Conservation (phyloP, 2,797 vertebrate genomes). For the Microtus californicus region DNA sequence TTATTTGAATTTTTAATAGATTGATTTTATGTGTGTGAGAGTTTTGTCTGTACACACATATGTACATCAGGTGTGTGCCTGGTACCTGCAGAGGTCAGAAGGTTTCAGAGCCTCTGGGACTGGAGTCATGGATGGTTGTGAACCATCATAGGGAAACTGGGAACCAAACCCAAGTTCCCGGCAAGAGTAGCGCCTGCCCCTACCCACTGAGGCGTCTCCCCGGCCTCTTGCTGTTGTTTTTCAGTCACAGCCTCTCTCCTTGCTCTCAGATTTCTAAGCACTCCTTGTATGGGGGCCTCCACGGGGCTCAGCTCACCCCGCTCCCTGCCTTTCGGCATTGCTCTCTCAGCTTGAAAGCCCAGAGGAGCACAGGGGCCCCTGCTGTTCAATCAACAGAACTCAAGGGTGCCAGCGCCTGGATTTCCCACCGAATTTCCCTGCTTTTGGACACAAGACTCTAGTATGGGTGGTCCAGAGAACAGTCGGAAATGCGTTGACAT, state of each 20-base stretch:
- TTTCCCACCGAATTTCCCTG: not conserved
- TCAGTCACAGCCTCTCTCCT: not conserved
- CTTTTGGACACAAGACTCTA: constrained; percentile 35
- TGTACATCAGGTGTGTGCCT: not conserved
- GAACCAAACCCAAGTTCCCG: not conserved
- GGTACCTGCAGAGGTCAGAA: not conserved
- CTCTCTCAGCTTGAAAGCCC: not conserved
- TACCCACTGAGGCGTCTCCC: not conserved
- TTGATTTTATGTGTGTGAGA: not conserved
- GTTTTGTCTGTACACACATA: not conserved
- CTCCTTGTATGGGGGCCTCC: not conserved
- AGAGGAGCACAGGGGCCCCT: not conserved
- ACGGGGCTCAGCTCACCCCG: not conserved
- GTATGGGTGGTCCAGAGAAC: constrained; percentile 41
- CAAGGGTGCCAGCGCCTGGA: not conserved
- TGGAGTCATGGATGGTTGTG: not conserved
- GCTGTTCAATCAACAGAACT: not conserved
- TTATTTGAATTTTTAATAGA: not conserved
- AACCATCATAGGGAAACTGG: not conserved
- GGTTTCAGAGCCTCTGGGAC: not conserved
- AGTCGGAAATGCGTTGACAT: constrained; percentile 62
- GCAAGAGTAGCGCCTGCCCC: no score
- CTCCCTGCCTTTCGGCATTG: not conserved
- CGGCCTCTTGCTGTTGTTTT: no score
- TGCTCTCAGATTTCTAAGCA: not conserved